Percentiles rank a stretch among this genome's conserved stretches.
These are phyloP conservation scores for Melieria omissa DNA, from an alignment of 2,888 invertebrate species.

Conservation along the genomic window DNA sequence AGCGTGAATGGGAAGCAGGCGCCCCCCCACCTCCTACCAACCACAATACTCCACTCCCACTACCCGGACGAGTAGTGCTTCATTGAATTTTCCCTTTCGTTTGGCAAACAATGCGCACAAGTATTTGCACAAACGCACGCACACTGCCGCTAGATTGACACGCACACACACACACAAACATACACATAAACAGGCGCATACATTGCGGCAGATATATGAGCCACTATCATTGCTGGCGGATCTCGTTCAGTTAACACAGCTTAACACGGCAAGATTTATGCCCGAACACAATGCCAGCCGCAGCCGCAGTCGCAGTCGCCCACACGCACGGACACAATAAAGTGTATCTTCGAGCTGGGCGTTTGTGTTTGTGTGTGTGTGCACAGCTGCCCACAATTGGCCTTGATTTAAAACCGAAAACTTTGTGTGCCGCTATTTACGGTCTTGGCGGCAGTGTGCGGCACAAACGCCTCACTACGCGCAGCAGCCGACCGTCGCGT, in stretches of 20 bases:
- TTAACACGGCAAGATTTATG: constrained; percentile 29
- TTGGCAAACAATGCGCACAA: constrained; percentile 13
- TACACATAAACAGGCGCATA: not conserved
- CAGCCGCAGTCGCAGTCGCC: not conserved
- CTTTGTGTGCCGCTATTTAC: constrained; percentile 27
- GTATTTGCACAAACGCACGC: constrained; percentile 6
- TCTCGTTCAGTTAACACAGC: constrained; percentile 25
- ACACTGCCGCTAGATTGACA: not conserved
- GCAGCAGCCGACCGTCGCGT: not conserved
- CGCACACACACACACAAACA: constrained; percentile 1
- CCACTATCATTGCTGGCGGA: constrained; percentile 16
- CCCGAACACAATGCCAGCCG: constrained; percentile 1
- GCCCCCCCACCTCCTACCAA: no score
- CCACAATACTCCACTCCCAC: no score
- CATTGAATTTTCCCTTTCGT: constrained; percentile 32
- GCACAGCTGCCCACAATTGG: constrained; percentile 21
- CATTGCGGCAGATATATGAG: not conserved
- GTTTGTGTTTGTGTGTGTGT: not conserved
- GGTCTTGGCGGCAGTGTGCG: constrained; percentile 8
- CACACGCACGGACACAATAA: no score
- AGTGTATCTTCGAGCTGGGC: no score
- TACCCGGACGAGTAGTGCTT: not conserved
- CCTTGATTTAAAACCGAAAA: constrained; percentile 34
- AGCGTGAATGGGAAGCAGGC: no score
- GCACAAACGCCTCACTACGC: not conserved